Conservation (phyloP, 2,888 invertebrate genomes). For the Tuberolachnus salignus region DNA sequence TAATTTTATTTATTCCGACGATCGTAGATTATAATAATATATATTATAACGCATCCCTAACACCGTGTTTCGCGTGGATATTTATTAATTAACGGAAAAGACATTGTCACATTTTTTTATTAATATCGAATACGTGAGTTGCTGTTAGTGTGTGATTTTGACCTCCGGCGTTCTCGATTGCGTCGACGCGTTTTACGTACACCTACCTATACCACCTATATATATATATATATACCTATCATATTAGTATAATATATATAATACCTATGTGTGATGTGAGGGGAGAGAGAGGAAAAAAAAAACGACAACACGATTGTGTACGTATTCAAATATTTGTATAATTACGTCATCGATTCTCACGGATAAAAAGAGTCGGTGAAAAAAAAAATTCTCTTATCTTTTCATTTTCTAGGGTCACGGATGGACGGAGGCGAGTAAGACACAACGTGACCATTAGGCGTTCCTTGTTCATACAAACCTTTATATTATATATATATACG, state of each 20-base stretch:
- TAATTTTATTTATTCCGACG: no score
- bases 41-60: no score
- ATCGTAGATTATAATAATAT: no score
- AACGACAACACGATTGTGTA: conserved; percentile 32
- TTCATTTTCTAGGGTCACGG: conserved; percentile 42
- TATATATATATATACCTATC: background rate
- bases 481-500: background rate
- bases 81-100: conserved; percentile 3
- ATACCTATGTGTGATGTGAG: background rate
- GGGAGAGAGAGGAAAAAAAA: conserved; percentile 18
- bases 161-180: conserved; percentile 15
- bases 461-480: conserved; percentile 40
- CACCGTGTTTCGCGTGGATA: background rate
- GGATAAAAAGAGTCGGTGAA: conserved; percentile 27
- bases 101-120: conserved; percentile 8
- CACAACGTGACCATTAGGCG: conserved; percentile 53
- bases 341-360: conserved; percentile 49
- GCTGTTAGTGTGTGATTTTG: conserved; percentile 31
- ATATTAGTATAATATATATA: conserved; percentile 23
- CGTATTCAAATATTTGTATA: conserved; percentile 49
- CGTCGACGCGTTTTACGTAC: conserved; percentile 23
- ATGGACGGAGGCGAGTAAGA: conserved; percentile 14
- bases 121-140: background rate
- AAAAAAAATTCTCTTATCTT: conserved; percentile 44
- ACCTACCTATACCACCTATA: background rate